Conservation (phyloP, 2,888 invertebrate genomes). For the Polylopha cassiicola region DNA sequence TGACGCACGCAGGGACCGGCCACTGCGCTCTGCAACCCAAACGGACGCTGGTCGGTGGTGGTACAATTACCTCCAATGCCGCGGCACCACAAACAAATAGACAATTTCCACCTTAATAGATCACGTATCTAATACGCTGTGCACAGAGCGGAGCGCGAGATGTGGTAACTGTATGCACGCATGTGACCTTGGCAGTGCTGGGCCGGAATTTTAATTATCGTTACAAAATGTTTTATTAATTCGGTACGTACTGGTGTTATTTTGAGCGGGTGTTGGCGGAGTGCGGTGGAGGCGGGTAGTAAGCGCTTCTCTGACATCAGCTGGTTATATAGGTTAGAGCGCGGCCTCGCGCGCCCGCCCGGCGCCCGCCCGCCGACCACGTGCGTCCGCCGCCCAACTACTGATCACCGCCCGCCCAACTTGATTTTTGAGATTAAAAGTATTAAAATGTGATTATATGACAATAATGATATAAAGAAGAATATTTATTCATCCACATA, state of each 20-base stretch:
- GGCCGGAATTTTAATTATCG: slow-evolving; percentile 34
- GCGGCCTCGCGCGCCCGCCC: slow-evolving; percentile 39
- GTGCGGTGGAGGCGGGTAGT: slow-evolving; percentile 61
- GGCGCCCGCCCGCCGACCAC: slow-evolving; percentile 2
- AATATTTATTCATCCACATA: too few species aligned
- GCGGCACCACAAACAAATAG: slow-evolving; percentile 30
- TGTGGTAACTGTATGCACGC: slow-evolving; percentile 34
- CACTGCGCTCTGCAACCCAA: slow-evolving; percentile 57
- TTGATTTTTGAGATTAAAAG: too few species aligned
- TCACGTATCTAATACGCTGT: slow-evolving; percentile 48
- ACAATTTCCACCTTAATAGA: slow-evolving; percentile 34
- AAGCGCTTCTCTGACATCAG: slow-evolving; percentile 55
- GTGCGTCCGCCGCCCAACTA: too few species aligned
- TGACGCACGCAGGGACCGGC: slow-evolving; percentile 43
- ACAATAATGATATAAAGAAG: too few species aligned
- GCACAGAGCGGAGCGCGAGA: slow-evolving; percentile 31
- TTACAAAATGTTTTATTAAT: slow-evolving; percentile 38
- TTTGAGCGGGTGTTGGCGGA: slow-evolving; percentile 55
- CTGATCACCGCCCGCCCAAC: too few species aligned
- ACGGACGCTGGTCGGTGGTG: slow-evolving; percentile 53
- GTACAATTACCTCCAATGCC: slow-evolving; percentile 47
- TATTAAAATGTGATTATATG: too few species aligned
- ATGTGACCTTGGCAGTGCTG: slow-evolving; percentile 44
- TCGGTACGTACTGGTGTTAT: slow-evolving; percentile 55
- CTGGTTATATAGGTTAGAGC: slow-evolving; percentile 69